phyloP scores from a whole-genome alignment of 2,888 invertebrate species.

The Electrophaes corylata region DNA sequence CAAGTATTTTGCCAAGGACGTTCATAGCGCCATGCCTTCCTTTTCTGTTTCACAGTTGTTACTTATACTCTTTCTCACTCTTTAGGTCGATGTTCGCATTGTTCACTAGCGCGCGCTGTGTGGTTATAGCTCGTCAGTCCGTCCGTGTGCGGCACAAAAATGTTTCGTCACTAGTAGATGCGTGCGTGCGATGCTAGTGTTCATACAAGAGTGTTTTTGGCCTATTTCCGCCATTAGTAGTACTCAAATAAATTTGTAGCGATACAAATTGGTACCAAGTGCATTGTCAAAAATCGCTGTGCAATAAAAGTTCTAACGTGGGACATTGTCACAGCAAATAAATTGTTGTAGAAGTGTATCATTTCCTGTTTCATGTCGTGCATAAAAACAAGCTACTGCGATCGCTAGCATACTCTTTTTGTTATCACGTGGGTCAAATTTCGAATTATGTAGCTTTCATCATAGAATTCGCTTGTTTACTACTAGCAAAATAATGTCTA shows the following conservation, averaged over 20 bases:
- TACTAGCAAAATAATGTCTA: slow-evolving; percentile 19
- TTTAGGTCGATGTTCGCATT: slow-evolving; percentile 18
- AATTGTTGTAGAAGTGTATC: slow-evolving; percentile 70
- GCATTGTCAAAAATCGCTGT: slow-evolving; percentile 24
- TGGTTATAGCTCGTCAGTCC: slow-evolving; percentile 39
- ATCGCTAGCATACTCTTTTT: slow-evolving; percentile 75
- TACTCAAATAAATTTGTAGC: slow-evolving; percentile 61
- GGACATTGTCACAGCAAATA: slow-evolving; percentile 36
- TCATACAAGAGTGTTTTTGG: slow-evolving; percentile 72
- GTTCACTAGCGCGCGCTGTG: slow-evolving; percentile 15
- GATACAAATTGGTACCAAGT: slow-evolving; percentile 46
- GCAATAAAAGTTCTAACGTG: slow-evolving; percentile 17
- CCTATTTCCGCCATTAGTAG: slow-evolving; percentile 79
- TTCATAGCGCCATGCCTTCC: slow-evolving; percentile 51
- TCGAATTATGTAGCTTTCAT: slow-evolving; percentile 59
- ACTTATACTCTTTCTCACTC: slow-evolving; percentile 44
- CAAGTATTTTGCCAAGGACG: slow-evolving; percentile 67
- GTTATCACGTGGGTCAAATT: slow-evolving; percentile 83
- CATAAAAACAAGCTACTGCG: slow-evolving; percentile 78
- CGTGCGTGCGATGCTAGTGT: slow-evolving; percentile 63
- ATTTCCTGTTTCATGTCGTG: slow-evolving; percentile 79
- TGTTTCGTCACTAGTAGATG: slow-evolving; percentile 77
- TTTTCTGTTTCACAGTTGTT: slow-evolving; percentile 60
- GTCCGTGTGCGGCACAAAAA: slow-evolving; percentile 53
- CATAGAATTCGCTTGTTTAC: slow-evolving; percentile 36